These are phyloP conservation scores for Pseudomugil gertrudae DNA, from an alignment of 2,797 vertebrate species.

Conservation along the genomic window DNA sequence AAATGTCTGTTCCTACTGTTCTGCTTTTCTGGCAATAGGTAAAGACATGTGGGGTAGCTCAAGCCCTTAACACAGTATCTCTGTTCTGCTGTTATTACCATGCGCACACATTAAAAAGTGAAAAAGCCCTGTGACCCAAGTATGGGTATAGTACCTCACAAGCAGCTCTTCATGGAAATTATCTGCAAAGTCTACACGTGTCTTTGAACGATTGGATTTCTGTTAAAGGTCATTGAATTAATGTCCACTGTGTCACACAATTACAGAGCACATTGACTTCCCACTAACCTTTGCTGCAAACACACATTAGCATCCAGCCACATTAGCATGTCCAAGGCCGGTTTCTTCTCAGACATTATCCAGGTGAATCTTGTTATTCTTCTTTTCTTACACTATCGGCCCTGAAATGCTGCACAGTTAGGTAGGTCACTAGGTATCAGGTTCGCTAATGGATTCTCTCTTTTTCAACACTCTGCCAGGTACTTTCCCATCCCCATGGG, in stretches of 20 bases:
- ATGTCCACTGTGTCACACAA: constrained; percentile 55
- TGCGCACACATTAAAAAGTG: constrained; percentile 3
- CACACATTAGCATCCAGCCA: constrained; percentile 51
- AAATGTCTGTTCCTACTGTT: not conserved
- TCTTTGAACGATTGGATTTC: constrained; percentile 55
- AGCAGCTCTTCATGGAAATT: constrained; percentile 23
- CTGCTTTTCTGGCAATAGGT: not conserved
- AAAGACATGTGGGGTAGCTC: not conserved
- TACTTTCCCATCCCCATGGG: constrained; percentile 96
- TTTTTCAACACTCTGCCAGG: constrained; percentile 74
- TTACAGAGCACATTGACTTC: constrained; percentile 52
- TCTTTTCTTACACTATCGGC: constrained; percentile 52
- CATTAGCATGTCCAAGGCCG: constrained; percentile 58
- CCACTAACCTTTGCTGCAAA: constrained; percentile 48
- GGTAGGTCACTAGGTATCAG: constrained; percentile 40
- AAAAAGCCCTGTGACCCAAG: not conserved
- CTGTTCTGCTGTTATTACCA: constrained; percentile 8
- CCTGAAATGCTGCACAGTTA: constrained; percentile 35
- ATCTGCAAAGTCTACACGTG: constrained; percentile 38
- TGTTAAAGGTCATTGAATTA: constrained; percentile 70
- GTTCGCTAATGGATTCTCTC: constrained; percentile 50
- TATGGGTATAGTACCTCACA: not conserved
- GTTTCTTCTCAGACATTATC: constrained; percentile 27
- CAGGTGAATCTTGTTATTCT: constrained; percentile 48
- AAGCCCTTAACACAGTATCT: not conserved